Percentiles rank a stretch among this genome's conserved stretches.
These are phyloP conservation scores for Basileuterus tristriatus DNA, from an alignment of 2,797 vertebrate species.

Conservation along the genomic window DNA sequence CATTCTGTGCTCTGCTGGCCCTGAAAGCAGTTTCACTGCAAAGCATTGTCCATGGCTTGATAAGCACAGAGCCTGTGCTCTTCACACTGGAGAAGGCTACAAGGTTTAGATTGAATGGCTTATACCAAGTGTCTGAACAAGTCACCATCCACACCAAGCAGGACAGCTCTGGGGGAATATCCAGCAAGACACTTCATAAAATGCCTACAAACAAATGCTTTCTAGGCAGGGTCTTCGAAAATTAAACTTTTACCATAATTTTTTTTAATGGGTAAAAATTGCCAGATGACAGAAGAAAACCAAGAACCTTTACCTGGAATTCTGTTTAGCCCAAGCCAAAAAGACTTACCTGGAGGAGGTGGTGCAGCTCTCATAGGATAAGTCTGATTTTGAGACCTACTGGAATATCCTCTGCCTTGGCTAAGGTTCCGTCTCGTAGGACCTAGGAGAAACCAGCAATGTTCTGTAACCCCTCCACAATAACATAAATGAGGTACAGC, in stretches of 20 bases:
- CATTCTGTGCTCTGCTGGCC: not conserved
- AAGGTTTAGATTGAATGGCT: not conserved
- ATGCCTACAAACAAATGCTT: not conserved
- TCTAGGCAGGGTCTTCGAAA: not conserved
- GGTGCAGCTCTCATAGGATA: slow-evolving; percentile 88
- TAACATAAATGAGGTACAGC: not conserved
- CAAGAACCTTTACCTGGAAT: not conserved
- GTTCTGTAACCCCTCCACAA: not conserved
- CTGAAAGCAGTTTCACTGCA: not conserved
- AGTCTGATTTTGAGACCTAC: slow-evolving; percentile 79
- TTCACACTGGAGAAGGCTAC: not conserved
- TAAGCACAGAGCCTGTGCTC: not conserved
- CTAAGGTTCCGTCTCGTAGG: slow-evolving; percentile 83
- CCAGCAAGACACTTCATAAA: not conserved
- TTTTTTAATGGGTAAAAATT: not conserved
- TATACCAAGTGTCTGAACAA: not conserved
- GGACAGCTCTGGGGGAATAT: not conserved
- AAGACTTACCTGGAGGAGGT: slow-evolving; percentile 87
- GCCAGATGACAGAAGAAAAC: not conserved
- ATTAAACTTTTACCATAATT: not conserved
- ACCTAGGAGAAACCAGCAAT: slow-evolving; percentile 75
- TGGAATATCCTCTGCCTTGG: slow-evolving; percentile 72
- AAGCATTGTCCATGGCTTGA: not conserved
- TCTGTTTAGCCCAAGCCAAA: not conserved
- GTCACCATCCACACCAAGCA: not conserved